Evolutionary conservation across 2,888 invertebrate genomes (phyloP).

Genomic region (Tachina fera): DNA sequence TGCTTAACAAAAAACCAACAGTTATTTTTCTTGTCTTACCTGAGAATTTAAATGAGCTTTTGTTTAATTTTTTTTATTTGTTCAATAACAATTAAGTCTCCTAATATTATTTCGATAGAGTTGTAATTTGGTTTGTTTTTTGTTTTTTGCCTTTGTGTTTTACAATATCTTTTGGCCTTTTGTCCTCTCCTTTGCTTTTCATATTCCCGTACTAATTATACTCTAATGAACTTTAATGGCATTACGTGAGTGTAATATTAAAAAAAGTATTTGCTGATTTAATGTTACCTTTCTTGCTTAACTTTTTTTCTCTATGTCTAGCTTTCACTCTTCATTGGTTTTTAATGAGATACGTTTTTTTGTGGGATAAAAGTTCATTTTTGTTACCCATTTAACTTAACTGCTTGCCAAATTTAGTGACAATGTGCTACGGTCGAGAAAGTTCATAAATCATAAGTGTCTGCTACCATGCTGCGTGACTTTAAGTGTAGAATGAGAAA

Average conservation of each 20-base stretch:
- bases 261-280: conserved; percentile 42
- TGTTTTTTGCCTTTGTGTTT: too few relatives aligned
- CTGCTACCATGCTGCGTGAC: neutral
- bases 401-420: conserved; percentile 67
- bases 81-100: conserved; percentile 23
- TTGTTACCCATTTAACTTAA: conserved; percentile 61
- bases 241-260: conserved; percentile 73
- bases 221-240: conserved; percentile 75
- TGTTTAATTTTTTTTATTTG: conserved; percentile 34
- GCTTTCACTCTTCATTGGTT: conserved; percentile 73
- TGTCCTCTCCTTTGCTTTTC: neutral
- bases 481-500: neutral
- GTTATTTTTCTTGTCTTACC: conserved; percentile 4
- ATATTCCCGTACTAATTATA: conserved; percentile 71
- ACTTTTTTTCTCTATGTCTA: conserved; percentile 47
- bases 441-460: conserved; percentile 69
- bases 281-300: neutral
- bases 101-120: conserved; percentile 2
- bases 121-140: neutral
- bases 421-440: conserved; percentile 67
- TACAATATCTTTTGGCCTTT: neutral
- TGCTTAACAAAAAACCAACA: neutral
- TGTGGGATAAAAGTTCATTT: conserved; percentile 60
- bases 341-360: conserved; percentile 69
- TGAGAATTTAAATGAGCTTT: neutral